Evolutionary conservation across 2,888 invertebrate genomes (phyloP).

Genomic region (Itoplectis maculator): DNA sequence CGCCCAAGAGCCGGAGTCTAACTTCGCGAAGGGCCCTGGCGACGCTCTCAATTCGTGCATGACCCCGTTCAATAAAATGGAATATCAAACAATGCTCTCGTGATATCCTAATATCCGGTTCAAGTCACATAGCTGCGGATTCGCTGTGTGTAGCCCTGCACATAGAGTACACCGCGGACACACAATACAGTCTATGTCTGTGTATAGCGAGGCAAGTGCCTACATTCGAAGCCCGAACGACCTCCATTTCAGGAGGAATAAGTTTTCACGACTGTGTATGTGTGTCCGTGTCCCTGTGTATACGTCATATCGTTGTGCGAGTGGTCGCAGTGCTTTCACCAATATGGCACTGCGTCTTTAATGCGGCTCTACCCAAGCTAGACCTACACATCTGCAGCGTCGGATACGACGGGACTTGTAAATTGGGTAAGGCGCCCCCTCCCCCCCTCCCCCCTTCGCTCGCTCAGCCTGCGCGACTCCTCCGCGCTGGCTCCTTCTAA

Average conservation of each 20-base stretch:
- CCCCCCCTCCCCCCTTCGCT: too few relatives aligned
- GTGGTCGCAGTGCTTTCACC: constrained; percentile 29
- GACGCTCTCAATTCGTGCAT: constrained; percentile 43
- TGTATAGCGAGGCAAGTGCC: constrained; percentile 13
- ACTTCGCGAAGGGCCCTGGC: constrained; percentile 32
- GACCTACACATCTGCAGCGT: constrained; percentile 48
- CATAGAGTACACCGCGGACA: neutral
- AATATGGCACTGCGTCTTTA: constrained; percentile 42
- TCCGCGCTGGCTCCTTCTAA: constrained; percentile 35
- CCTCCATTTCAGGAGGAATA: constrained; percentile 42
- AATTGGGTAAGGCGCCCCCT: constrained; percentile 56
- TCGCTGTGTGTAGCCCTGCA: neutral
- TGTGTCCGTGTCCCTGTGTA: constrained; percentile 10
- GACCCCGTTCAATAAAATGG: constrained; percentile 59
- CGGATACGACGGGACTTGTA: constrained; percentile 25
- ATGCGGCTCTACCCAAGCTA: constrained; percentile 42
- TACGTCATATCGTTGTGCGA: constrained; percentile 21
- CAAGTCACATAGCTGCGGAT: constrained; percentile 27
- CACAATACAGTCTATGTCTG: constrained; percentile 7
- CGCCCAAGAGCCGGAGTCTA: constrained; percentile 5
- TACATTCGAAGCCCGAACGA: constrained; percentile 48
- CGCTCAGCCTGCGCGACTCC: neutral
- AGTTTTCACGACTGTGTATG: constrained; percentile 47
- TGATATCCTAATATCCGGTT: constrained; percentile 56
- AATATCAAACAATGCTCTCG: constrained; percentile 57